Evolutionary conservation across 2,113 vertebrate species (phyloP), one percentile per base, ranked within the genome.

Genomic region (Uropsilus gracilis): DNA sequence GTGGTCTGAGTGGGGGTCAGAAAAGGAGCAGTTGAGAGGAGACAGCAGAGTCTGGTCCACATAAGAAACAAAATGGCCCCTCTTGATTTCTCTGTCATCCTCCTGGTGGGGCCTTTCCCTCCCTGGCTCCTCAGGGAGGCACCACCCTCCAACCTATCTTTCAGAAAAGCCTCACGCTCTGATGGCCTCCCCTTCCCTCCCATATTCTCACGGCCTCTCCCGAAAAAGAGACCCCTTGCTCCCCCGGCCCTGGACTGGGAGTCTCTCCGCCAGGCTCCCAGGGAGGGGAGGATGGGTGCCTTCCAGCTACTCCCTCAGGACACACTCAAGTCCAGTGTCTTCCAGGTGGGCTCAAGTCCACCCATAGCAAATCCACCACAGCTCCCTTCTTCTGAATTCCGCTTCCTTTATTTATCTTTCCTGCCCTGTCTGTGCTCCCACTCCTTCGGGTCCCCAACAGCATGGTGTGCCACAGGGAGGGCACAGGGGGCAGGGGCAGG

Each of bases 231-330:
- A 50, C 32, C 5, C 24, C 55, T 78, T 78, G 13, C 6, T 24
- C 1, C 34, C 17, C 26, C 5, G 44, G 3, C 0, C 1, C 16
- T 24, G 44, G 30, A 10, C n/a, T 30, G 34, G 22, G 0, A 2
- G 10, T 16, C 34, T 76, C 66, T n/a, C 32, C 30, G 39, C 61
- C 50, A 18, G 4, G 48, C 44, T n/a, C 75, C n/a, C 5, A 11
- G n/a, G n/a, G 0, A 39, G 26, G 78, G 61, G 68, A 66, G 37
- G 71, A 55, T 2, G n/a, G 55, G 63, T 53, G 44, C 42, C 28
- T 37, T 59, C 32, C 30, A 44, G 8, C 14, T n/a, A 37, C 1
- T 44, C 66, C 12, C 32, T 55, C 57, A 1, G 50, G 50, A 48
- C 26, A 18, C 28, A 24, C 11, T 55, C 55, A 12, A 30, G 59